A percentile compares a stretch with the other conserved stretches of the same genome.
These are phyloP conservation scores for Rhynchomys soricoides DNA, from an alignment of 2,113 vertebrate species.

Conservation along the genomic window DNA sequence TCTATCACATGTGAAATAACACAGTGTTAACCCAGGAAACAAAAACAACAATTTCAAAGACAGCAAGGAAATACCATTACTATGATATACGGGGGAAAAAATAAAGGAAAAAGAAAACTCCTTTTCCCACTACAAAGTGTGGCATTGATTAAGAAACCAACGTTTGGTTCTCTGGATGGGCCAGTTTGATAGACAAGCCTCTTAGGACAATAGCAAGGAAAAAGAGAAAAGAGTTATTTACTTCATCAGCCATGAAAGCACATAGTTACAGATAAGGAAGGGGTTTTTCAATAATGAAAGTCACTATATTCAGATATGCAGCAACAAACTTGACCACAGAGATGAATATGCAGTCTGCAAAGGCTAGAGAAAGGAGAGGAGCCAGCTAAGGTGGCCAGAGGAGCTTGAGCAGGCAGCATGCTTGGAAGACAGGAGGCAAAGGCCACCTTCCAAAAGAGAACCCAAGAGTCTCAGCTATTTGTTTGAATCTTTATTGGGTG, in stretches of 20 bases:
- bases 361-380: background rate
- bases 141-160: conserved; percentile 1
- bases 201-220: background rate
- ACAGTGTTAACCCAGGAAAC: conserved; percentile 5
- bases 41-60: conserved; percentile 37
- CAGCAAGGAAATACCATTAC: background rate
- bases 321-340: background rate
- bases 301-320: background rate
- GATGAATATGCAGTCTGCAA: background rate
- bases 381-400: background rate
- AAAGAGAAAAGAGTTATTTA: background rate
- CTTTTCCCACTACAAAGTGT: background rate
- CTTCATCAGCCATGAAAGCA: background rate
- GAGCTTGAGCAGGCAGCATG: background rate
- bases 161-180: conserved; percentile 39
- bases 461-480: background rate
- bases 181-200: background rate
- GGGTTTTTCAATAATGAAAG: background rate
- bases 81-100: background rate
- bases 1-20: conserved; percentile 34
- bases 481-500: background rate
- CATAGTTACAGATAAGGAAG: background rate
- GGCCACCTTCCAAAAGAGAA: background rate
- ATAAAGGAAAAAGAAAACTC: conserved; percentile 8
- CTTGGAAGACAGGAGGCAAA: background rate